These are phyloP conservation scores for Sphaerophoria rueppellii DNA, from an alignment of 2,888 invertebrate species.

Conservation along the genomic window DNA sequence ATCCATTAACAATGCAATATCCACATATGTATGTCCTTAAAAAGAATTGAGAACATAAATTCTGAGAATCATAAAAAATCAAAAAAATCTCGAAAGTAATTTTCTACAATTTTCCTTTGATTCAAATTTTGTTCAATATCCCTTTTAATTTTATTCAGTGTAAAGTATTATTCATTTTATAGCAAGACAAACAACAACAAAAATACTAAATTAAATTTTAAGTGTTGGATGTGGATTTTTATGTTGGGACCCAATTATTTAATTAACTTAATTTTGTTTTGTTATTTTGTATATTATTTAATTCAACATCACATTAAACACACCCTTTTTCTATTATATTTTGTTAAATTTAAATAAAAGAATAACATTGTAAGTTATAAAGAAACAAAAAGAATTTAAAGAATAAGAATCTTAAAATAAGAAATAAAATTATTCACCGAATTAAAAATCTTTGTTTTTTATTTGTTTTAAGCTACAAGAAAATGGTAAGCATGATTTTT, in stretches of 20 bases:
- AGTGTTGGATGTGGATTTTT: constrained; percentile 66
- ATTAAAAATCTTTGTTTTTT: constrained; percentile 2
- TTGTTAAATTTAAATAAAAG: constrained; percentile 53
- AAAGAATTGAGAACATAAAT: constrained; percentile 40
- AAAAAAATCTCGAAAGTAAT: constrained; percentile 36
- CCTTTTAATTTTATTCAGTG: constrained; percentile 41
- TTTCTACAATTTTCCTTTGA: constrained; percentile 9
- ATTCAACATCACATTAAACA: constrained; percentile 63
- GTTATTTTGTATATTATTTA: constrained; percentile 66
- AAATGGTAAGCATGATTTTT: background rate
- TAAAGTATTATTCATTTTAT: constrained; percentile 71
- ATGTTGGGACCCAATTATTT: constrained; percentile 54
- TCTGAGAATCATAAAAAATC: constrained; percentile 58
- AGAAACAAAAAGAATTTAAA: constrained; percentile 19
- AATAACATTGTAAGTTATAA: constrained; percentile 26
- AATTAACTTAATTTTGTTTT: constrained; percentile 54
- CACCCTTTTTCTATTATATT: constrained; percentile 42
- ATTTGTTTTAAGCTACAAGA: background rate
- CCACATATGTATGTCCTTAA: constrained; percentile 28
- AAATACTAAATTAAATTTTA: constrained; percentile 39
- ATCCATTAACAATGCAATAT: constrained; percentile 20
- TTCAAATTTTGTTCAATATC: background rate
- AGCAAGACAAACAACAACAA: background rate
- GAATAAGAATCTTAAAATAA: constrained; percentile 47
- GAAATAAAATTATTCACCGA: constrained; percentile 33